Percentiles rank a stretch among this genome's conserved stretches.
These are phyloP conservation scores for Leptopilina syphax DNA, from an alignment of 2,888 invertebrate genomes.

Conservation along the genomic window DNA sequence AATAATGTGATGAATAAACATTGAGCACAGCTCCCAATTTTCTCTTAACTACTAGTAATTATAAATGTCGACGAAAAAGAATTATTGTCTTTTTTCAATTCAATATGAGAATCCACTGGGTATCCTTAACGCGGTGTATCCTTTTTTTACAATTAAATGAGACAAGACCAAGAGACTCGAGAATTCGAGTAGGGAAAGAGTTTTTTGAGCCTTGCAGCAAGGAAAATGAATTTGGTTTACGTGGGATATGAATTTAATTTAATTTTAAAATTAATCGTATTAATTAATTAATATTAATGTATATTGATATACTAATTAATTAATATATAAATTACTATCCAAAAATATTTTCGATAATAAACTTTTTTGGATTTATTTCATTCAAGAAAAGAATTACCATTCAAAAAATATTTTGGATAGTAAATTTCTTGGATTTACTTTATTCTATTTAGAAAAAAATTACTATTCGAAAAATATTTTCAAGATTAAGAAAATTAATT, in stretches of 20 bases:
- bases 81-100: slow-evolving; percentile 9
- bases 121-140: slow-evolving; percentile 29
- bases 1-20: neutral
- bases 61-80: neutral
- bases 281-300: no score
- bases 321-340: no score
- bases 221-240: slow-evolving; percentile 23
- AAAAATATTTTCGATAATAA: no score
- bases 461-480: no score
- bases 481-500: no score
- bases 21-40: neutral
- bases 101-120: neutral
- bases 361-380: no score
- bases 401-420: no score
- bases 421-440: no score
- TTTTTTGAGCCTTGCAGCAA: slow-evolving; percentile 33
- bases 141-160: slow-evolving; percentile 22
- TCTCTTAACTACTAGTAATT: neutral
- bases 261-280: no score
- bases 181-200: slow-evolving; percentile 19
- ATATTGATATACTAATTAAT: no score
- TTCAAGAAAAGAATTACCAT: no score
- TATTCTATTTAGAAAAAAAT: no score
- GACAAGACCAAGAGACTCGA: slow-evolving; percentile 28
- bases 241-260: neutral